Percentiles rank a stretch among this genome's conserved stretches.
phyloP scores from a whole-genome alignment of 2,113 vertebrate genomes.

The Oncorhynchus keta region DNA sequence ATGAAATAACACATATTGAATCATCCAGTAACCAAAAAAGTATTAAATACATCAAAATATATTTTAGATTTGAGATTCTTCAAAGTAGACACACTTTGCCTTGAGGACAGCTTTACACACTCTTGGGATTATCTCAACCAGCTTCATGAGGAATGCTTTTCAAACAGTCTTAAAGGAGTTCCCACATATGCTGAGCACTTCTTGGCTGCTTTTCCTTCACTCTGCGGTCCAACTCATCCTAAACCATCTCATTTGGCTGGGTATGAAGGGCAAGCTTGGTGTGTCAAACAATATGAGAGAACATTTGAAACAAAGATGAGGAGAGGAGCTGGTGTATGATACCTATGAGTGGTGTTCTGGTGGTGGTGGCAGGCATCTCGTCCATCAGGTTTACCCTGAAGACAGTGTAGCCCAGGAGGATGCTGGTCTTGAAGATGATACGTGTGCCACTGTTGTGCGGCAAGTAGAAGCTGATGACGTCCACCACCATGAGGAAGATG shows the following conservation, averaged over 20 bases:
- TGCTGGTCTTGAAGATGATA: constrained; percentile 81
- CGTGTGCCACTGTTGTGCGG: constrained; percentile 78
- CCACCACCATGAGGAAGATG: constrained; percentile 83
- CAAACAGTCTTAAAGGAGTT: too few relatives aligned
- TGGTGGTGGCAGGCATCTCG: constrained; percentile 71
- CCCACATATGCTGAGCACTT: too few relatives aligned
- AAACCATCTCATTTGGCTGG: neutral
- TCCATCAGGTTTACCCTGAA: constrained; percentile 83
- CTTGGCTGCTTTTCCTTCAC: too few relatives aligned
- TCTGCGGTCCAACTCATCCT: too few relatives aligned
- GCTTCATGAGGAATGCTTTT: too few relatives aligned
- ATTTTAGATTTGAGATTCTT: too few relatives aligned
- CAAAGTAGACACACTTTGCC: too few relatives aligned
- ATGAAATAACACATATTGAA: too few relatives aligned
- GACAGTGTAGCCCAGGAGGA: constrained; percentile 85
- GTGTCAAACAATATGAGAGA: neutral
- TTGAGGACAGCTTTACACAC: too few relatives aligned
- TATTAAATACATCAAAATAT: too few relatives aligned
- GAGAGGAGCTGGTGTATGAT: neutral
- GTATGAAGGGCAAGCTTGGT: neutral
- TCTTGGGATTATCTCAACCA: too few relatives aligned
- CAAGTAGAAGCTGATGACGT: constrained; percentile 84
- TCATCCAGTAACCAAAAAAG: too few relatives aligned
- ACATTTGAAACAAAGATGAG: neutral
- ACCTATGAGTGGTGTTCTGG: constrained; percentile 82